Evolutionary conservation across 1,140 invertebrate species (phyloP), one percentile per base, ranked within the genome.

Genomic region (Heliconius melpomene): DNA sequence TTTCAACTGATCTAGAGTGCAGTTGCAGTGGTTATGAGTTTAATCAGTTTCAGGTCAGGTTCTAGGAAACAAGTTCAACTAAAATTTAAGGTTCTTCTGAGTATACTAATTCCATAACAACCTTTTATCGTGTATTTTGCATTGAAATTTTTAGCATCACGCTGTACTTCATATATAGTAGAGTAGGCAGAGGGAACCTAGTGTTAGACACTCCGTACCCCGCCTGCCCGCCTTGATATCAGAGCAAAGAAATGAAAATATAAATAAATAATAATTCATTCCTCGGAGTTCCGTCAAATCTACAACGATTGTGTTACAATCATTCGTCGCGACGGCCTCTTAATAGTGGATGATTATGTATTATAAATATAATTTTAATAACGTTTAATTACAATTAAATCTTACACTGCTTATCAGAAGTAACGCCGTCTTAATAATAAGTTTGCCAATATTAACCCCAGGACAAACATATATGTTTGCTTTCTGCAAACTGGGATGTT

Each of bases 401-500:
- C 40, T 71, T 50, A 29, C 38, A 46, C 60, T 26, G 29, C 8
- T 26, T 46, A 71, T 66, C 40, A 71, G 36, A 46, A 77, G 29
- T 76, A 76, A 76, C 38, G 57, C 26, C 20, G 54, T 46, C 36
- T 32, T 40, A 36, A 32, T 66, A 66, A 32, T 77, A 77, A 71
- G 38, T 75, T 75, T 40, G 57, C 74, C 23, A 36, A 16, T 60
- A 38, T 75, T 75, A 66, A 70, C 60, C 60, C n/a, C 40, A 77
- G 60, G 66, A 77, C 75, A 77, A 77, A 77, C 66, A 71, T 77
- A 71, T 20, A 71, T 77, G 60, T 77, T 71, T 71, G 16, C 60
- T 40, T 54, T 71, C 23, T 18, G 60, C 75, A 77, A 77, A 77
- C 75, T 77, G 7, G 36, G 26, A 50, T 77, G 75, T 77, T 77